Evolutionary conservation across 2,888 invertebrate genomes (phyloP).

Genomic region (Ophion obscuratus): DNA sequence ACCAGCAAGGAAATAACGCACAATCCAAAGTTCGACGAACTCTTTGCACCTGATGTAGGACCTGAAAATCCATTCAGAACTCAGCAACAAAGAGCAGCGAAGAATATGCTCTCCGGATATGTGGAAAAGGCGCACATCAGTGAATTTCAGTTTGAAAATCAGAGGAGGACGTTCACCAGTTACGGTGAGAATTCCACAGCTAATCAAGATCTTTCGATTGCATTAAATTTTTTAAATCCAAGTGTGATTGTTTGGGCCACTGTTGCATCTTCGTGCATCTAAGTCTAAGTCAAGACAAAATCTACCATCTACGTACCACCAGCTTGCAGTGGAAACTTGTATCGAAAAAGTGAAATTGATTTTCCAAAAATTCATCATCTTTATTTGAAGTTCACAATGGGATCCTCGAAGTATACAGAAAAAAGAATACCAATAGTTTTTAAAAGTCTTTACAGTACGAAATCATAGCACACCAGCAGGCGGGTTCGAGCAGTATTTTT

Average conservation of each 20-base stretch:
- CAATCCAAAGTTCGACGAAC: conserved; percentile 97
- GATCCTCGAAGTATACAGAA: too few species aligned
- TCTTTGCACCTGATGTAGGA: conserved; percentile 96
- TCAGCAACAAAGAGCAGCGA: conserved; percentile 93
- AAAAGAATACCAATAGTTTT: too few species aligned
- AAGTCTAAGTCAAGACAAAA: too few species aligned
- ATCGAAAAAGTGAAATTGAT: too few species aligned
- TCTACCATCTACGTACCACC: too few species aligned
- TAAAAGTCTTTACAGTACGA: too few species aligned
- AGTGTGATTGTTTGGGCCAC: not conserved
- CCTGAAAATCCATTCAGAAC: conserved; percentile 97
- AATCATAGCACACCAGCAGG: too few species aligned
- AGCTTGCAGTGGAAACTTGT: too few species aligned
- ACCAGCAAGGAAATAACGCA: conserved; percentile 92
- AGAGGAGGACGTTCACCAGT: conserved; percentile 96
- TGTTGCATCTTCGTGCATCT: not conserved
- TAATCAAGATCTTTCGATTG: not conserved
- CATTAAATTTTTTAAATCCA: not conserved
- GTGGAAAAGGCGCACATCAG: conserved; percentile 98
- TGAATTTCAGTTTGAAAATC: conserved; percentile 98
- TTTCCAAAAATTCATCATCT: too few species aligned
- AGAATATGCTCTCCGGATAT: conserved; percentile 97
- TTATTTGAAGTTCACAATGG: too few species aligned
- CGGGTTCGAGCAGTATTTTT: too few species aligned
- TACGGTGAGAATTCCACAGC: conserved; percentile 86